Evolutionary conservation across 2,113 vertebrate species (phyloP).

Genomic region (Centropristis striata): DNA sequence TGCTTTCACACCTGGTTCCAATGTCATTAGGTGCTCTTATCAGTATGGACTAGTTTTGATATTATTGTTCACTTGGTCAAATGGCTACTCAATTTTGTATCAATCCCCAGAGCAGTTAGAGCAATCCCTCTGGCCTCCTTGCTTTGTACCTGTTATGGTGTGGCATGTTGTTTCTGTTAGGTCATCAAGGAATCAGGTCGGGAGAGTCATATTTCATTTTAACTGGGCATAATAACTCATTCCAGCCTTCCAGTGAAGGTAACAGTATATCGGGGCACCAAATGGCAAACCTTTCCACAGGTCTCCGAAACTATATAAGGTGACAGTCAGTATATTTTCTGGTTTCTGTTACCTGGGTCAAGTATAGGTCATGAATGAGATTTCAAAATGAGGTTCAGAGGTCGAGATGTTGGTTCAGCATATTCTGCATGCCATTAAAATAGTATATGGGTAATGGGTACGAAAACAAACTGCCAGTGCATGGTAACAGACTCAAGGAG

Average conservation of each 20-base stretch:
- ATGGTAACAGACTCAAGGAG: conserved; percentile 69
- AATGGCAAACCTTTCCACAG: conserved; percentile 51
- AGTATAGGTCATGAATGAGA: conserved; percentile 53
- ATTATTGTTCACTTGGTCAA: not conserved
- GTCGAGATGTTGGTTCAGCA: conserved; percentile 57
- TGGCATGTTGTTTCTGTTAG: conserved; percentile 51
- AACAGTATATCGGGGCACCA: conserved; percentile 60
- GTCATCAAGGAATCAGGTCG: conserved; percentile 37
- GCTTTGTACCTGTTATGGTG: conserved; percentile 45
- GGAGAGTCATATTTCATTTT: conserved; percentile 59
- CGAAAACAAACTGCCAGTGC: conserved; percentile 69
- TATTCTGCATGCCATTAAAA: conserved; percentile 73
- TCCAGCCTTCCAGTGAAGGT: conserved; percentile 52
- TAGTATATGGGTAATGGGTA: conserved; percentile 58
- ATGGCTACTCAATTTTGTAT: conserved; percentile 6
- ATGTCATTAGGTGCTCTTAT: not conserved
- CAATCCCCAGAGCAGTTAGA: conserved; percentile 20
- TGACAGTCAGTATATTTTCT: conserved; percentile 62
- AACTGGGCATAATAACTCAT: conserved; percentile 64
- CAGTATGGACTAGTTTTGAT: not conserved
- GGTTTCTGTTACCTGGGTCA: conserved; percentile 69
- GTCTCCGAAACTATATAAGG: conserved; percentile 39
- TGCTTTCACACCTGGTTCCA: conserved; percentile 7
- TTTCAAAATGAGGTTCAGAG: conserved; percentile 55
- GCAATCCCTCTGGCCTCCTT: conserved; percentile 44